A percentile compares a stretch with the other conserved stretches of the same genome.
phyloP scores from a whole-genome alignment of 2,797 vertebrate genomes.

The Threskiornis aethiopicus region DNA sequence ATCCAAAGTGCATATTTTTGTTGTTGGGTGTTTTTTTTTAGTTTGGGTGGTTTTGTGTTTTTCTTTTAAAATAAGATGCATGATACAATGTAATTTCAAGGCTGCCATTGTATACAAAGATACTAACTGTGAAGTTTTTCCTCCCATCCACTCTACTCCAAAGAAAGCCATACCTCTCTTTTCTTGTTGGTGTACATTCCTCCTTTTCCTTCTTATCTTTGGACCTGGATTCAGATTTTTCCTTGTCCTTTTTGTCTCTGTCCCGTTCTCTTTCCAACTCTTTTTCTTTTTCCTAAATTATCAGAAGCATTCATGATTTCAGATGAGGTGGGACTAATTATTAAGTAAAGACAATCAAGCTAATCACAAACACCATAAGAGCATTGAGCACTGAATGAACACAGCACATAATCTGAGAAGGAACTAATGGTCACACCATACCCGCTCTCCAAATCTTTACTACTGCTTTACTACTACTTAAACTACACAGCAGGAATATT shows the following conservation, averaged over 20 bases:
- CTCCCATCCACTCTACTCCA: background rate
- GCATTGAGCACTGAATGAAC: background rate
- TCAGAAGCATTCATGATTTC: slow-evolving; percentile 28
- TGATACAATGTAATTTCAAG: background rate
- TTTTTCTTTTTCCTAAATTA: slow-evolving; percentile 91
- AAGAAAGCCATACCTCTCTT: slow-evolving; percentile 85
- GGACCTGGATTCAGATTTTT: slow-evolving; percentile 88
- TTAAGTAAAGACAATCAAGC: background rate
- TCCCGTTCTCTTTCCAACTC: slow-evolving; percentile 92
- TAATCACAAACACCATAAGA: background rate
- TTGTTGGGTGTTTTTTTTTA: background rate
- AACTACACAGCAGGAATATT: background rate
- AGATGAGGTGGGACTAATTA: background rate
- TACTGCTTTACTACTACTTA: background rate
- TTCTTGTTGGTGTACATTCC: slow-evolving; percentile 89
- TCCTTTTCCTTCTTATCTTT: slow-evolving; percentile 91
- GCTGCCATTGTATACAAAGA: background rate
- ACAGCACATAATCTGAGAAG: background rate
- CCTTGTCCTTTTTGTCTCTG: slow-evolving; percentile 92
- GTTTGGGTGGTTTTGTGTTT: background rate
- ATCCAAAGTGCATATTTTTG: background rate
- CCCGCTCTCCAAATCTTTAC: background rate
- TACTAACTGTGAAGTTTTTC: background rate
- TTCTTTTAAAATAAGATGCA: background rate
- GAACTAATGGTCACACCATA: background rate